A percentile compares a stretch with the other conserved stretches of the same genome.
Conservation (phyloP, 2,888 invertebrate genomes). For the Tetramorium bicarinatum region DNA sequence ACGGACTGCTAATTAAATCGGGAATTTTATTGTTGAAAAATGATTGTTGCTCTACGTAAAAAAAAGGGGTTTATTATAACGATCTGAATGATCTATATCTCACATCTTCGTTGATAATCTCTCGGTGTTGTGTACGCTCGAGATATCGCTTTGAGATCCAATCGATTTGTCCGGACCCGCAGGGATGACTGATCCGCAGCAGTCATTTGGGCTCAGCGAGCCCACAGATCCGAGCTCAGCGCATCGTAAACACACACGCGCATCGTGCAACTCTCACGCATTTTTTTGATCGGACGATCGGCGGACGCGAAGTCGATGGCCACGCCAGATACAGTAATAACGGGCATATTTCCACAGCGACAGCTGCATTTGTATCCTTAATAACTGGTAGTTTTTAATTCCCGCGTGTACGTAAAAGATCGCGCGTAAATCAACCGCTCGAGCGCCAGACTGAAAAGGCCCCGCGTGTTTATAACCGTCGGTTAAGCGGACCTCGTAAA, state of each 20-base stretch:
- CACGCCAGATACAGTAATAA: neutral
- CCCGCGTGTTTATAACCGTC: conserved; percentile 9
- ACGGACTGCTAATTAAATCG: conserved; percentile 10
- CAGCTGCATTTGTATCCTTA: neutral
- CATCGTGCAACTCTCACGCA: neutral
- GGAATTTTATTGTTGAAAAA: neutral
- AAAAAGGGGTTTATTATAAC: neutral
- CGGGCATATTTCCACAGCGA: conserved; percentile 12
- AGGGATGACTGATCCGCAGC: neutral
- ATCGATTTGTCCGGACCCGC: neutral
- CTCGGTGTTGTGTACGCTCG: neutral
- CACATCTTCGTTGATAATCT: neutral
- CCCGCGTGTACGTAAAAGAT: neutral
- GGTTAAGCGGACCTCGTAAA: neutral
- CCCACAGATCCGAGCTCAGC: neutral
- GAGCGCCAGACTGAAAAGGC: neutral
- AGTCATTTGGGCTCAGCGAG: conserved; percentile 2
- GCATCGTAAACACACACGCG: neutral
- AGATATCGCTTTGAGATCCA: neutral
- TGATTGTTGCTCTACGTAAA: neutral
- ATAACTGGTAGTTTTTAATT: conserved; percentile 23
- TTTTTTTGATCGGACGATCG: neutral
- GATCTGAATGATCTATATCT: too few species aligned
- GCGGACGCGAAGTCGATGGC: neutral
- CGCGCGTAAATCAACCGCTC: neutral